Evolutionary conservation across 2,797 vertebrate genomes (phyloP), one percentile per base, ranked within the genome.

Genomic region (Sebastes iracundus): DNA sequence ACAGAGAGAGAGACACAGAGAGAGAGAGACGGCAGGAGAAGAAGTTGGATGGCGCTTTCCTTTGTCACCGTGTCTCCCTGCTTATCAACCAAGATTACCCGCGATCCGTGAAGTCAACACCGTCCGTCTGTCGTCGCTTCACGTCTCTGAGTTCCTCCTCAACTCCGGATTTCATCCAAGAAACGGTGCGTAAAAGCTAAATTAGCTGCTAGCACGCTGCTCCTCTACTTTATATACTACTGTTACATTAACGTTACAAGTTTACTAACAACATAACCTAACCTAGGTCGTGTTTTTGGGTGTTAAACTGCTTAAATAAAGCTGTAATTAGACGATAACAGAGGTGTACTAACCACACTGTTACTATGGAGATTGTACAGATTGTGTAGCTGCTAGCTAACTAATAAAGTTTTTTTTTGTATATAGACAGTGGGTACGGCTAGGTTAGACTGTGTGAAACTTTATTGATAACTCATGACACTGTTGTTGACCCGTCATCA

Each of bases 31-130:
- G 81, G 30, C 74, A 90, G 78, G 9, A 33, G 32, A 33, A 33
- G 9, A 94, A 95, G 94, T 95, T 95, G 75, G 86, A 91, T 90
- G 79, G 85, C 71, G 87, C 74, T 66, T 77, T 79, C 82, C 80
- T 92, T 94, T 88, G 87, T 92, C 82, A 85, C 67, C 69, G 22
- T 20, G 80, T 77, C 42, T 72, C 33, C 22, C 59, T 16, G 72
- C 38, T 66, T 55, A 66, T 22, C 80, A 52, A 71, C 6, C 18
- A 23, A 61, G 79, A 65, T 72, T 12, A n/a, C 64, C 67, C 14
- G 49, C 63, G 46, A 83, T 33, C 60, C 3, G 59, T 70, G 42
- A 86, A 79, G 60, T 33, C 67, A 11, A 33, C 2, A 4, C 49
- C 18, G 22, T 12, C 27, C 9, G 32, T 33, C 32, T 23, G 78